A percentile compares a stretch with the other conserved stretches of the same genome.
Conservation (phyloP, 2,888 invertebrate species). For the Pogonocherus hispidulus region DNA sequence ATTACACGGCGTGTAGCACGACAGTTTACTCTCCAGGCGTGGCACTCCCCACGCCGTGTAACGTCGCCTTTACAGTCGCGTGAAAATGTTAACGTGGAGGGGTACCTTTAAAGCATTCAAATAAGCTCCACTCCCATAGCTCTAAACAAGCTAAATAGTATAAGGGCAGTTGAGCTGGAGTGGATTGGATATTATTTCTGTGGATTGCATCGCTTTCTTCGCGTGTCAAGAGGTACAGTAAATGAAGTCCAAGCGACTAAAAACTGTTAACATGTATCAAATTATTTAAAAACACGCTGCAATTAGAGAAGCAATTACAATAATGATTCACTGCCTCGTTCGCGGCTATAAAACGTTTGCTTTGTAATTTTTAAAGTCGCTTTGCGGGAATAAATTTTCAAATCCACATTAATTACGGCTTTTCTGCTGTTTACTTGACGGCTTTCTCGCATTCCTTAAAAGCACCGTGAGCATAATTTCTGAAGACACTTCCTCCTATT, state of each 20-base stretch:
- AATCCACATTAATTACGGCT: not conserved
- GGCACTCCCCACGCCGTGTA: too few relatives aligned
- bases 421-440: not conserved
- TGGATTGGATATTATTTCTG: not conserved
- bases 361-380: conserved; percentile 9
- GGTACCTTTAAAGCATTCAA: not conserved
- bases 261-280: conserved; percentile 25
- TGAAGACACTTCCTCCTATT: too few relatives aligned
- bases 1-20: too few relatives aligned
- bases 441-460: too few relatives aligned
- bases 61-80: too few relatives aligned
- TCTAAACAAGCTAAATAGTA: not conserved
- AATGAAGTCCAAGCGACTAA: conserved; percentile 1
- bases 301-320: conserved; percentile 9
- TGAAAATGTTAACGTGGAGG: too few relatives aligned
- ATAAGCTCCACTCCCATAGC: not conserved
- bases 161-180: not conserved
- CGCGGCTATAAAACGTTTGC: not conserved
- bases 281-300: conserved; percentile 17
- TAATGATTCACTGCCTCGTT: conserved; percentile 5
- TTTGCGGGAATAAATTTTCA: not conserved
- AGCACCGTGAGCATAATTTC: too few relatives aligned
- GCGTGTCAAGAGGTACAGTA: conserved; percentile 1
- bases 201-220: not conserved
- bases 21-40: too few relatives aligned